Base-by-base conservation (phyloP, 1,140 invertebrate genomes). In the Marisa cornuarietis region DNA sequence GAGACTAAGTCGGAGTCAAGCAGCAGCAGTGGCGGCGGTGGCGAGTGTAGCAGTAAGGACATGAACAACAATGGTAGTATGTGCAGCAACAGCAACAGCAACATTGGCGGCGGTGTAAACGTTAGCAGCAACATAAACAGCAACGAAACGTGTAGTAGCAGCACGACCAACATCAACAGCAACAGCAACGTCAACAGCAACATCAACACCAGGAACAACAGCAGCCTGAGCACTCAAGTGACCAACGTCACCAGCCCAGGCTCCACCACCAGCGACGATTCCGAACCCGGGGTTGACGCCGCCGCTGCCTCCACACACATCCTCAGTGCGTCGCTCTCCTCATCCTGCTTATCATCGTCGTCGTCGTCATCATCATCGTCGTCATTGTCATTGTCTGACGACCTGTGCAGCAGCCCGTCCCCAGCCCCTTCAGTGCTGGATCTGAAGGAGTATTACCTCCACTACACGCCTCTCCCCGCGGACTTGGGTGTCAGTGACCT, bases 391-490 rank as follows among this genome's bases (percentile, higher is more conserved):
- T 58, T 18, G 54, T 58, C 54, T 8, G 76, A 77, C 24, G 76
- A 77, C 22, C 65, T 69, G 26, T 77, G 76, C 76, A 77, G 76
- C 65, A 68, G 54, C 51, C 76, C 76, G 2, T 68, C 63, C 24
- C 76, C 76, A 3, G 49, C 22, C 24, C 68, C 76, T 9, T 68
- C 76, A 3, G 10, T 51, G 22, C 16, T 24, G 63, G 76, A 77
- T 14, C 42, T 77, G 31, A 77, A 77, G 54, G 63, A 77, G 42
- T 77, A 24, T 51, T 20, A 61, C 62, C 42, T 76, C n/a, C 31
- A 62, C 18, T 61, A 65, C 42, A 13, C 74, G 8, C 20, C 58
- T 26, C 7, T 68, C 16, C 63, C 49, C 20, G 26, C 22, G 51
- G 74, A 66, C 61, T 51, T 76, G 31, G 58, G 61, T 1, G 20